Percentiles rank a stretch among this genome's conserved stretches.
Conservation (phyloP, 2,888 invertebrate species). For the Dynastes maya region DNA sequence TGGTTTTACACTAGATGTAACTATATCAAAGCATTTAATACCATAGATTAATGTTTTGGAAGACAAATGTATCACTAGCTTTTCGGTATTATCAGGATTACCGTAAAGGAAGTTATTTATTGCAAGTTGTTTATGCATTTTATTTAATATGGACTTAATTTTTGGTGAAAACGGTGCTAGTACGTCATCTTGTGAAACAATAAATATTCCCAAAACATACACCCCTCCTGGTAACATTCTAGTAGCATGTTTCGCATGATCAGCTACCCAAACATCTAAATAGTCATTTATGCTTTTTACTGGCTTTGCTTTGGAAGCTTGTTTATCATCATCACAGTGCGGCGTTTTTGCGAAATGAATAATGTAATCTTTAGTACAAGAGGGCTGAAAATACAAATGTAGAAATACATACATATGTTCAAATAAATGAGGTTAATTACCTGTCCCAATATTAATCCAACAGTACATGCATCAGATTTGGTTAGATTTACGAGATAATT, state of each 20-base stretch:
- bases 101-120: slow-evolving; percentile 77
- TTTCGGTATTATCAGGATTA: slow-evolving; percentile 74
- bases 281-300: slow-evolving; percentile 73
- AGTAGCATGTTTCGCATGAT: slow-evolving; percentile 89
- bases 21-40: slow-evolving; percentile 79
- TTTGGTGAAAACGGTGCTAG: slow-evolving; percentile 75
- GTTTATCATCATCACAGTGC: slow-evolving; percentile 68
- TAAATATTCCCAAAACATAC: slow-evolving; percentile 87
- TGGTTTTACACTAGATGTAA: slow-evolving; percentile 74
- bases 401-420: slow-evolving; percentile 46
- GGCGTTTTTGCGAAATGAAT: slow-evolving; percentile 87
- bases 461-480: slow-evolving; percentile 76
- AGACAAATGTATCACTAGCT: slow-evolving; percentile 77
- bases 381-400: slow-evolving; percentile 71
- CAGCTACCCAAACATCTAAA: slow-evolving; percentile 81
- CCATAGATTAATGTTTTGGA: slow-evolving; percentile 73
- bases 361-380: slow-evolving; percentile 81
- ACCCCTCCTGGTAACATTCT: slow-evolving; percentile 94
- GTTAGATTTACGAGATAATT: slow-evolving; percentile 79
- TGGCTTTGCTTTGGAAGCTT: slow-evolving; percentile 64
- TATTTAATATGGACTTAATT: slow-evolving; percentile 74
- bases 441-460: slow-evolving; percentile 87
- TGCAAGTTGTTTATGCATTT: slow-evolving; percentile 74
- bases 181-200: slow-evolving; percentile 79
- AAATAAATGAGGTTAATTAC: slow-evolving; percentile 69